A percentile compares a stretch with the other conserved stretches of the same genome.
These are phyloP conservation scores for Phoronis australis DNA, from an alignment of 2,888 invertebrate species.

Conservation along the genomic window DNA sequence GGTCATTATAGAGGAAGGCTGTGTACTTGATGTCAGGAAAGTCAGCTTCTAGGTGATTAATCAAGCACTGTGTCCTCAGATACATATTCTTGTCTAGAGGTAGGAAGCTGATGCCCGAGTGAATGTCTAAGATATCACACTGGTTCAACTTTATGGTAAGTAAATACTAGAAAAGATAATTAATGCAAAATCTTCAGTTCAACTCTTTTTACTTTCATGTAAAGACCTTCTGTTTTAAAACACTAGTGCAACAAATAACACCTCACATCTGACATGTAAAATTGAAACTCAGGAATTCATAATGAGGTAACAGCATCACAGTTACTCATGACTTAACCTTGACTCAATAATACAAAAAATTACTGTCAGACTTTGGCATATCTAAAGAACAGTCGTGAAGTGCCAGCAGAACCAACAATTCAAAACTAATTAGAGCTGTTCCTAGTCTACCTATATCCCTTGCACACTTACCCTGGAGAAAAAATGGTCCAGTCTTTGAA, in stretches of 20 bases:
- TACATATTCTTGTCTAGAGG: constrained; percentile 85
- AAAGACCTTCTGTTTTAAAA: no score
- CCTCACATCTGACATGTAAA: no score
- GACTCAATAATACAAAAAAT: no score
- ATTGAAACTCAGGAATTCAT: no score
- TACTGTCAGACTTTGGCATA: no score
- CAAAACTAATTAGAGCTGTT: not conserved
- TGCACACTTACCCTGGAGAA: constrained; percentile 55
- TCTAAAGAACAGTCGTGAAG: not conserved
- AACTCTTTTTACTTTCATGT: no score
- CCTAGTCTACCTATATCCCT: not conserved
- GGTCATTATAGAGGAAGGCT: constrained; percentile 84
- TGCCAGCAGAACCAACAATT: not conserved
- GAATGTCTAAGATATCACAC: constrained; percentile 81
- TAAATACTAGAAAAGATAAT: constrained; percentile 80
- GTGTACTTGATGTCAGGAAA: constrained; percentile 66
- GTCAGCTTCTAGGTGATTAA: constrained; percentile 60
- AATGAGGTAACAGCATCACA: no score
- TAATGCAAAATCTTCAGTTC: no score
- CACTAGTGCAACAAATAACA: no score
- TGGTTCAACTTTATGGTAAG: constrained; percentile 64
- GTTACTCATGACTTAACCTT: no score
- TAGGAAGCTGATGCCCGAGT: constrained; percentile 86
- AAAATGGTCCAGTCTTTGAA: constrained; percentile 71
- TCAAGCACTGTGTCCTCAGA: constrained; percentile 82